phyloP scores from a whole-genome alignment of 2,113 vertebrate species.

The Todiramphus saurophagus region DNA sequence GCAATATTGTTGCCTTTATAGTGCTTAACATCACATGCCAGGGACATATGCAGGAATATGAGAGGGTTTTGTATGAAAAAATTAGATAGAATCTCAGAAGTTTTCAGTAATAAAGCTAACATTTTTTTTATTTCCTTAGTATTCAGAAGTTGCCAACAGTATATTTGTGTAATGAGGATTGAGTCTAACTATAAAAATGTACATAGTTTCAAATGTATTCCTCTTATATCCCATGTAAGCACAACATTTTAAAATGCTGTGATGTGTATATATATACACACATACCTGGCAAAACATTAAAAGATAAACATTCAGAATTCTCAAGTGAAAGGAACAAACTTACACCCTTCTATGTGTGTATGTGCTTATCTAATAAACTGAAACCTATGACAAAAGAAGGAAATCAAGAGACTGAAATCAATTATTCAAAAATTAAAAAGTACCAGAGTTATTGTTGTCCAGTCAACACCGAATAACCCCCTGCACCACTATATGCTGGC shows the following conservation, averaged over 20 bases:
- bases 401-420: too few relatives aligned
- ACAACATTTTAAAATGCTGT: background rate
- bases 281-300: background rate
- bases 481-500: background rate
- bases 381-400: background rate
- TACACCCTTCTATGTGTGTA: background rate
- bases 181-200: background rate
- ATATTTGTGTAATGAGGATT: constrained; percentile 30
- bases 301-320: background rate
- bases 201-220: constrained; percentile 8
- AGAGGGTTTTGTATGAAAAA: background rate
- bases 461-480: background rate
- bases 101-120: background rate
- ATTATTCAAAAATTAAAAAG: too few relatives aligned
- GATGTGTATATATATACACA: background rate
- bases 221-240: constrained; percentile 30
- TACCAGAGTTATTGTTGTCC: too few relatives aligned
- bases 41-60: background rate
- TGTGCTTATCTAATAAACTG: background rate
- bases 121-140: background rate
- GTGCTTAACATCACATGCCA: constrained; percentile 11
- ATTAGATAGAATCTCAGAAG: background rate
- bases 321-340: background rate
- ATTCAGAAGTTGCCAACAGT: constrained; percentile 12
- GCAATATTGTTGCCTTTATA: constrained; percentile 5